Conservation (phyloP, 1,140 invertebrate genomes). For the Pseudomyrmex pallidus region DNA sequence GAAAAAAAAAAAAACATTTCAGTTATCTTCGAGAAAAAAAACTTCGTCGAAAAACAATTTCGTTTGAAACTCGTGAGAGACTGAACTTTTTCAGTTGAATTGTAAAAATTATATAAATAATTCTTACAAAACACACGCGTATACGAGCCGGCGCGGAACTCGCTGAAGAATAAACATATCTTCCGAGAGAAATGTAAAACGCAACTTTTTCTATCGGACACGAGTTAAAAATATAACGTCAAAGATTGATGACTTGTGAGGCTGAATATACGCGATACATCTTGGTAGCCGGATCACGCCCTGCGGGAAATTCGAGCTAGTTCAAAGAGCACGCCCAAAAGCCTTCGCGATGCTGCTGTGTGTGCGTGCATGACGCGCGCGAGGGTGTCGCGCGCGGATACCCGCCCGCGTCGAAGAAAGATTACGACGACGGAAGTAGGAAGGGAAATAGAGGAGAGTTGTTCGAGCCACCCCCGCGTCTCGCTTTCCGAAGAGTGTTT, state of each 20-base stretch:
- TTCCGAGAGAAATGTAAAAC: too few species aligned
- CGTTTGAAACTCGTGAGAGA: too few species aligned
- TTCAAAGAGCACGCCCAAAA: slow-evolving; percentile 59
- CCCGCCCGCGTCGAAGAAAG: slow-evolving; percentile 16
- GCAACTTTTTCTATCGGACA: too few species aligned
- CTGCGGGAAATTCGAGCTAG: slow-evolving; percentile 62
- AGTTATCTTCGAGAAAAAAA: too few species aligned
- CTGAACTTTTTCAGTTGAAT: too few species aligned
- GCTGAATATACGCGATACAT: slow-evolving; percentile 10
- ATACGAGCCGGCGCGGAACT: too few species aligned
- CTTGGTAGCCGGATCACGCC: slow-evolving; percentile 3
- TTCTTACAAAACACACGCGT: too few species aligned
- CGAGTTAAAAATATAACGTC: background rate
- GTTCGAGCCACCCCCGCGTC: slow-evolving; percentile 22
- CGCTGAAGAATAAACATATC: too few species aligned
- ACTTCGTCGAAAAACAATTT: too few species aligned
- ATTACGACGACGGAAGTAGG: slow-evolving; percentile 48
- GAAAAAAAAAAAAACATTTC: too few species aligned
- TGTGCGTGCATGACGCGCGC: slow-evolving; percentile 15
- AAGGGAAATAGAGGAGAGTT: slow-evolving; percentile 46
- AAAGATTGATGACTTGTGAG: slow-evolving; percentile 1
- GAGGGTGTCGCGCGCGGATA: slow-evolving; percentile 27
- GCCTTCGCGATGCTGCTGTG: slow-evolving; percentile 42
- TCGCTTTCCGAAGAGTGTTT: slow-evolving; percentile 77
- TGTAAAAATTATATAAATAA: too few species aligned